Evolutionary conservation across 2,113 vertebrate species (phyloP).

Genomic region (Toxotes chatareus): DNA sequence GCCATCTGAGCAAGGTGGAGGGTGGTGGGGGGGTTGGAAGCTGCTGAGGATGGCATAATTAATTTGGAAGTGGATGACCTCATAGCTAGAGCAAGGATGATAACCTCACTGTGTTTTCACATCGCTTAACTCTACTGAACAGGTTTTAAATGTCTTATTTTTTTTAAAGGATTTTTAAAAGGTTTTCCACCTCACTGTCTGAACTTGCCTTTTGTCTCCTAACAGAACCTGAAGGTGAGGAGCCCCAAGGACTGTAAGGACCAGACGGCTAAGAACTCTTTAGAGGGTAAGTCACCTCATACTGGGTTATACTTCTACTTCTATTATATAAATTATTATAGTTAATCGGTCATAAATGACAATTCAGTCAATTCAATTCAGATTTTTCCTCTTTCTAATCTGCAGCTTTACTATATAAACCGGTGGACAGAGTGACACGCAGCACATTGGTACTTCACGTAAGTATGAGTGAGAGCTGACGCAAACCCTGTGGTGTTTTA

Average conservation of each 20-base stretch:
- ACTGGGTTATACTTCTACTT: background rate
- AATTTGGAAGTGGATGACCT: slow-evolving; percentile 57
- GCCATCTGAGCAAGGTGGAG: slow-evolving; percentile 62
- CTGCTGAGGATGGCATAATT: slow-evolving; percentile 66
- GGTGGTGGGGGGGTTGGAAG: background rate
- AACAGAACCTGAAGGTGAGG: slow-evolving; percentile 95
- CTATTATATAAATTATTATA: background rate
- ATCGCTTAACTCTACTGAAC: background rate
- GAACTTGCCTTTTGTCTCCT: slow-evolving; percentile 14
- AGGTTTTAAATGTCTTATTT: background rate
- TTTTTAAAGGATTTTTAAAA: background rate
- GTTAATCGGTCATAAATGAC: background rate
- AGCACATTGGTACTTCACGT: slow-evolving; percentile 97
- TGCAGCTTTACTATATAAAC: slow-evolving; percentile 95
- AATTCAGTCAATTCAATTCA: background rate
- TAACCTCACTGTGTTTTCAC: slow-evolving; percentile 33
- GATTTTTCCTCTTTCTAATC: background rate
- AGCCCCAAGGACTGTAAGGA: slow-evolving; percentile 95
- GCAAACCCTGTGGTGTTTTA: background rate
- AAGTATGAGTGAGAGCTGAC: slow-evolving; percentile 78
- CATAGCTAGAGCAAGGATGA: slow-evolving; percentile 36
- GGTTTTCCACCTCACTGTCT: background rate
- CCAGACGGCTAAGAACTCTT: slow-evolving; percentile 90
- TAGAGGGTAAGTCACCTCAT: slow-evolving; percentile 90
- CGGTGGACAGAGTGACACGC: slow-evolving; percentile 96